These are phyloP conservation scores for Catharus fuscescens DNA, from an alignment of 2,113 vertebrate genomes.

Conservation along the genomic window DNA sequence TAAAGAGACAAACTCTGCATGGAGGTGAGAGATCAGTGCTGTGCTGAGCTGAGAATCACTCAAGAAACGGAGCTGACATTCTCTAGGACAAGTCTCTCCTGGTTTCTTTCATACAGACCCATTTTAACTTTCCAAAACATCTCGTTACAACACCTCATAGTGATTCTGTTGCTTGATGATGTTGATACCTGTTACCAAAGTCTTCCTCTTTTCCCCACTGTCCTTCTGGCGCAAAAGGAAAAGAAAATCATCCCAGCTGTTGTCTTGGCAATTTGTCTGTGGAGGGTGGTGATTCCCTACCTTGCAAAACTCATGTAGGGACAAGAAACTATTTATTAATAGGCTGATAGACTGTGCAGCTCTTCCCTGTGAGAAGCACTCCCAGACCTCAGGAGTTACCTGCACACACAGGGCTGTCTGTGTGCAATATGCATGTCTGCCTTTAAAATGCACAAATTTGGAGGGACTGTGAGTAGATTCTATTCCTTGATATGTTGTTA, in stretches of 20 bases:
- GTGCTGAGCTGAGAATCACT: background rate
- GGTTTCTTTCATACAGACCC: background rate
- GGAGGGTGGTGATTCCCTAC: background rate
- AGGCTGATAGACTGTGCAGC: background rate
- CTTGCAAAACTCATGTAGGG: background rate
- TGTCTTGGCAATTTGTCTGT: background rate
- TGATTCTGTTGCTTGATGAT: background rate
- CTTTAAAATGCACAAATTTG: conserved; percentile 40
- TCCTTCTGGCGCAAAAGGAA: background rate
- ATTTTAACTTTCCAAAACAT: background rate
- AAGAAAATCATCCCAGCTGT: background rate
- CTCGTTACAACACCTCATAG: background rate
- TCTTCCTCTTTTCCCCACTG: background rate
- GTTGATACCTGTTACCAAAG: background rate
- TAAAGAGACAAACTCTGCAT: background rate
- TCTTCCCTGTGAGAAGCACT: conserved; percentile 49
- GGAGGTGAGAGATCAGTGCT: background rate
- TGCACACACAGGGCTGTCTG: background rate
- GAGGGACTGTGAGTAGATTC: background rate
- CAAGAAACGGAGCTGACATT: background rate
- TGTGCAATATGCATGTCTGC: background rate
- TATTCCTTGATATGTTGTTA: background rate
- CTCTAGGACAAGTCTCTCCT: background rate
- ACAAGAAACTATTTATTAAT: background rate
- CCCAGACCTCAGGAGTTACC: background rate